phyloP scores from a whole-genome alignment of 2,797 vertebrate genomes.

The Helicolenus hilgendorfi region DNA sequence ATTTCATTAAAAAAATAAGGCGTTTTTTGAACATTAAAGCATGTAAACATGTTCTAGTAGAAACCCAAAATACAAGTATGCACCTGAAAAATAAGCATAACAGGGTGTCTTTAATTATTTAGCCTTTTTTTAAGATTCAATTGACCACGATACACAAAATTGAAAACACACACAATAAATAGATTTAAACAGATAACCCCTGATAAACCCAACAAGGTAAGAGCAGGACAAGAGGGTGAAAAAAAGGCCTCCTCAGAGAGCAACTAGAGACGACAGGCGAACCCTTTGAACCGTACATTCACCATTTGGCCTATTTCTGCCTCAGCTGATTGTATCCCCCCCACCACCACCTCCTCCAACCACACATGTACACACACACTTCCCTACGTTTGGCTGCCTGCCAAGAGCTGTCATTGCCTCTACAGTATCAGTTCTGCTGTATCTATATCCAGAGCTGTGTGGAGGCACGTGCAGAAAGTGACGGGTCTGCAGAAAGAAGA shows the following conservation, averaged over 20 bases:
- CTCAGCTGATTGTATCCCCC: conserved; percentile 80
- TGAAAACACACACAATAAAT: not conserved
- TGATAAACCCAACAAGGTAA: not conserved
- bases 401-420: conserved; percentile 83
- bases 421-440: conserved; percentile 77
- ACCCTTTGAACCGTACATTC: conserved; percentile 82
- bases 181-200: not conserved
- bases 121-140: not conserved
- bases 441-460: conserved; percentile 74
- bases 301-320: conserved; percentile 85
- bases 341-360: not conserved
- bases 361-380: conserved; percentile 49
- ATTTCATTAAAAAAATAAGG: too few relatives aligned
- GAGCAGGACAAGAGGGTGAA: not conserved
- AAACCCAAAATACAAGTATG: too few relatives aligned
- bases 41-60: too few relatives aligned
- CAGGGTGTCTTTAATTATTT: accelerated
- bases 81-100: too few relatives aligned
- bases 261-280: conserved; percentile 57
- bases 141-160: not conserved
- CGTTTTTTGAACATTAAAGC: too few relatives aligned
- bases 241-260: conserved; percentile 22
- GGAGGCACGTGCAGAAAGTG: conserved; percentile 10
- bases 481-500: conserved; percentile 10
- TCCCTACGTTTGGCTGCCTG: conserved; percentile 70